These are phyloP conservation scores for Aphidius colemani DNA, from an alignment of 2,888 invertebrate genomes.

Conservation along the genomic window DNA sequence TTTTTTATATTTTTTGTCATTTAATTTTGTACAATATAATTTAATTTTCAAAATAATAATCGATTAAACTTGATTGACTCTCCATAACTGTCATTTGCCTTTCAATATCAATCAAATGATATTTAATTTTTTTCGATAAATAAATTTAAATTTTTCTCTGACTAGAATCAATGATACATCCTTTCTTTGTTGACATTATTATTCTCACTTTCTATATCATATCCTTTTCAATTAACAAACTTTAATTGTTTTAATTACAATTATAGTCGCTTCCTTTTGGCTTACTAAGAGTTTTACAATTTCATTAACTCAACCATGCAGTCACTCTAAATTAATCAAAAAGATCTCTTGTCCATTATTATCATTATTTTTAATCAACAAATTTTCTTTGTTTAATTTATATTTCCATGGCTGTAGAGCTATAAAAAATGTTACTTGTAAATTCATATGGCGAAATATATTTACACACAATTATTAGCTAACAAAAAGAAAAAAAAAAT, in stretches of 20 bases:
- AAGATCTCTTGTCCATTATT: too few relatives aligned
- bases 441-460: too few relatives aligned
- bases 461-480: too few relatives aligned
- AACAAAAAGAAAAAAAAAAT: too few relatives aligned
- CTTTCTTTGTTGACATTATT: not conserved
- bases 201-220: conserved; percentile 11
- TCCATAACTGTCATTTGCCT: too few relatives aligned
- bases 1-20: not conserved
- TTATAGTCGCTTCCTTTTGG: conserved; percentile 5
- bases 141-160: conserved; percentile 4
- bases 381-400: too few relatives aligned
- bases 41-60: conserved; percentile 20
- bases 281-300: conserved; percentile 27
- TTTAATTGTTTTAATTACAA: not conserved
- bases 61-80: conserved; percentile 20
- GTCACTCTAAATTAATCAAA: conserved; percentile 5
- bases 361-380: too few relatives aligned
- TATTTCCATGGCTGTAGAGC: too few relatives aligned
- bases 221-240: conserved; percentile 9
- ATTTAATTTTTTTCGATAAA: conserved; percentile 19
- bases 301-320: conserved; percentile 21
- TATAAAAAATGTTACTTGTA: too few relatives aligned
- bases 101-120: not conserved
- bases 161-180: conserved; percentile 7
- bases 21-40: conserved; percentile 13